Evolutionary conservation across 2,888 invertebrate species (phyloP).

Genomic region (Exephanes ischioxanthus): DNA sequence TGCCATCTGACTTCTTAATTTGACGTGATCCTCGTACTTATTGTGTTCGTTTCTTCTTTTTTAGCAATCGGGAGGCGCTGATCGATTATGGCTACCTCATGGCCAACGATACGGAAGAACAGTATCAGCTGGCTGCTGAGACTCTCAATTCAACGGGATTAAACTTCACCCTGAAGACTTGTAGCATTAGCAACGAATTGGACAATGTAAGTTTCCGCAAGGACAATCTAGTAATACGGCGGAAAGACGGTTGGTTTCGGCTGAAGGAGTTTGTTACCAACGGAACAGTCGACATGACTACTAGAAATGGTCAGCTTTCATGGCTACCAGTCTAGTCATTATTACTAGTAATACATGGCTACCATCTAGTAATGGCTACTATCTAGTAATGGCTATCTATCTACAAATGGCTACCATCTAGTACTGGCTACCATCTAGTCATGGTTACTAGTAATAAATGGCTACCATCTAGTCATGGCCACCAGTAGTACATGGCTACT

Average conservation of each 20-base stretch:
- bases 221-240: neutral
- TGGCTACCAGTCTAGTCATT: neutral
- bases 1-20: neutral
- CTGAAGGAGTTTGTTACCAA: neutral
- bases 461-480: neutral
- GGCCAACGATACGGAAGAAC: constrained; percentile 86
- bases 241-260: neutral
- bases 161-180: constrained; percentile 87
- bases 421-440: too few species aligned
- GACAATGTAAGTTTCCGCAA: constrained; percentile 88
- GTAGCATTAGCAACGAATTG: constrained; percentile 91
- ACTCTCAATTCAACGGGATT: constrained; percentile 83
- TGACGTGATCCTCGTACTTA: constrained; percentile 21
- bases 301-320: neutral
- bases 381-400: neutral
- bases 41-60: constrained; percentile 69
- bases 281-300: neutral
- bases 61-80: constrained; percentile 86
- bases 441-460: too few species aligned
- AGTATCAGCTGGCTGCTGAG: constrained; percentile 86
- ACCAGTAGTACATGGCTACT: neutral
- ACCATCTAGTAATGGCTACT: neutral
- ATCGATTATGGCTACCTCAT: constrained; percentile 83
- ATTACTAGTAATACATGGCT: neutral
- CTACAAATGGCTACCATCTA: neutral